A percentile compares a stretch with the other conserved stretches of the same genome.
These are phyloP conservation scores for Hydriomena furcata DNA, from an alignment of 2,888 invertebrate species.

Conservation along the genomic window DNA sequence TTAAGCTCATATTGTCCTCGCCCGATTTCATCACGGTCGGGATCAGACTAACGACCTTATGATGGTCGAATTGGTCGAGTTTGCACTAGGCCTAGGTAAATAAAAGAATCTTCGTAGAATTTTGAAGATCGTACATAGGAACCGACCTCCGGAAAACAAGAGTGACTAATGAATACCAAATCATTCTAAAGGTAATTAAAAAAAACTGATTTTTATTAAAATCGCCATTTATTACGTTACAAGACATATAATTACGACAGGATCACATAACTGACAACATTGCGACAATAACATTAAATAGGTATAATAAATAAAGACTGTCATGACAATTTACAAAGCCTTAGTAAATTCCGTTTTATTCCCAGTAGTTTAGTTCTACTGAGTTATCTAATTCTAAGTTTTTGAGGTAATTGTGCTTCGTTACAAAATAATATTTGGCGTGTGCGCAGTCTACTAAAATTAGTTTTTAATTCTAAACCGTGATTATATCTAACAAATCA, in stretches of 20 bases:
- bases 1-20: too few species aligned
- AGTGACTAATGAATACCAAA: too few species aligned
- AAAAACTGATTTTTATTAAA: conserved; percentile 34
- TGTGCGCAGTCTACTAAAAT: conserved; percentile 63
- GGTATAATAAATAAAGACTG: background rate
- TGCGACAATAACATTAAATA: conserved; percentile 34
- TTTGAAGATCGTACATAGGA: too few species aligned
- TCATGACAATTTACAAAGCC: conserved; percentile 19
- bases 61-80: too few species aligned
- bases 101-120: too few species aligned
- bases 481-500: conserved; percentile 14
- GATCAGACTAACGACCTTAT: too few species aligned
- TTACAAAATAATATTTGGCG: conserved; percentile 57
- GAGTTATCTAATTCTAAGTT: conserved; percentile 18
- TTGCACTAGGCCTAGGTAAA: too few species aligned
- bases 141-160: too few species aligned
- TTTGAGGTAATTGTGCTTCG: conserved; percentile 31
- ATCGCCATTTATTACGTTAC: conserved; percentile 59
- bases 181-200: too few species aligned
- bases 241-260: conserved; percentile 52
- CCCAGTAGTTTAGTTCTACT: background rate
- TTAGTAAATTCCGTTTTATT: conserved; percentile 18
- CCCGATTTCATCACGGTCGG: too few species aligned
- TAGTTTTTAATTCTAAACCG: conserved; percentile 20
- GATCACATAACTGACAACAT: conserved; percentile 42